These are phyloP conservation scores for Myotis findleyi DNA, from an alignment of 2,797 vertebrate species.

Conservation along the genomic window DNA sequence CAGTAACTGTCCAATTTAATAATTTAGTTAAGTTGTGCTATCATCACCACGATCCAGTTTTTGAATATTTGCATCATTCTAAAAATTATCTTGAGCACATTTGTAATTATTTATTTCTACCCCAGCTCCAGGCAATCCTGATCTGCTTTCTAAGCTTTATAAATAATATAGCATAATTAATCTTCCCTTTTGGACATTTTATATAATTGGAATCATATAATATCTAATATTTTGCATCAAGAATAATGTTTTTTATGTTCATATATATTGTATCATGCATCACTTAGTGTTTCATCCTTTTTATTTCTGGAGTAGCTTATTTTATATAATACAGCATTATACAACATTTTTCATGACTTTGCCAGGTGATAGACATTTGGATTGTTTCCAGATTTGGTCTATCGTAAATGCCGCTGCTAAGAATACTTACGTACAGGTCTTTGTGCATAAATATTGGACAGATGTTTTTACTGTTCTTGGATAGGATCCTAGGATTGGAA, in stretches of 20 bases:
- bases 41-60: not conserved
- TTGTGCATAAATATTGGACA: not conserved
- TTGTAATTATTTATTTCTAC: not conserved
- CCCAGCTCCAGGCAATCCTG: not conserved
- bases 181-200: not conserved
- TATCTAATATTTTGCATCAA: not conserved
- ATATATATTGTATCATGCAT: not conserved
- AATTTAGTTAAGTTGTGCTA: not conserved
- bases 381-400: not conserved
- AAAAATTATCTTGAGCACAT: not conserved
- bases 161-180: not conserved
- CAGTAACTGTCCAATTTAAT: not conserved
- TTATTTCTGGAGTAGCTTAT: not conserved
- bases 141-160: not conserved
- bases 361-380: not conserved
- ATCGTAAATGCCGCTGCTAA: not conserved
- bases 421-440: not conserved
- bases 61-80: not conserved
- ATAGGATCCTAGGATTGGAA: not conserved
- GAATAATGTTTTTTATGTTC: not conserved
- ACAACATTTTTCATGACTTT: not conserved
- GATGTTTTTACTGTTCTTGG: constrained; percentile 32
- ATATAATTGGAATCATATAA: not conserved
- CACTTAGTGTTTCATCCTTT: not conserved
- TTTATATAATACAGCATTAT: not conserved